These are phyloP conservation scores for Chalcosyrphus nemorum DNA, from an alignment of 2,888 invertebrate species.

Conservation along the genomic window DNA sequence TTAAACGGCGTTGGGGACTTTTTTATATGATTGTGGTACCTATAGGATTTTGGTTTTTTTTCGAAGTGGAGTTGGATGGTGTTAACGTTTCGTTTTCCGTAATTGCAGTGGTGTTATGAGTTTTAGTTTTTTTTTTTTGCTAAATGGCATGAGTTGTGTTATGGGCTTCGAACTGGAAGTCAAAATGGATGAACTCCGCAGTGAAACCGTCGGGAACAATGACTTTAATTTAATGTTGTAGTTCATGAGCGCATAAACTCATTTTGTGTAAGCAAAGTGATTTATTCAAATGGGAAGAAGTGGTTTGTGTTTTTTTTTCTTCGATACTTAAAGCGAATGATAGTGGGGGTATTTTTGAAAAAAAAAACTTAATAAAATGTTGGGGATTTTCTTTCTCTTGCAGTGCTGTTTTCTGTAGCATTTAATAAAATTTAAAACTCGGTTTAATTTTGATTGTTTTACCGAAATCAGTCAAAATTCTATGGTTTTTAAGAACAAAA, in stretches of 20 bases:
- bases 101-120: conserved; percentile 1
- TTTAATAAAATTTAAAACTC: no score
- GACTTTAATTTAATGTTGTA: conserved; percentile 22
- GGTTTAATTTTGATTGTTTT: no score
- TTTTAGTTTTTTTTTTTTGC: conserved; percentile 35
- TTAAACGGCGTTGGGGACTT: conserved; percentile 36
- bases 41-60: conserved; percentile 6
- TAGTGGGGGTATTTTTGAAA: no score
- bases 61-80: neutral
- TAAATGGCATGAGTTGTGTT: conserved; percentile 16
- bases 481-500: no score
- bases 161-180: conserved; percentile 16
- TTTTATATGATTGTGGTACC: conserved; percentile 40
- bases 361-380: no score
- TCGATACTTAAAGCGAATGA: no score
- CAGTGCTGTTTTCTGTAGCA: no score
- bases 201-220: conserved; percentile 19
- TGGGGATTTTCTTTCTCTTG: no score
- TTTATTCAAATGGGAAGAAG: neutral
- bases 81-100: neutral
- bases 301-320: neutral
- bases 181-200: conserved; percentile 19
- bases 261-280: neutral
- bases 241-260: conserved; percentile 27
- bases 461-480: no score